Evolutionary conservation across 2,797 vertebrate genomes (phyloP).

Genomic region (Ataeniobius toweri): DNA sequence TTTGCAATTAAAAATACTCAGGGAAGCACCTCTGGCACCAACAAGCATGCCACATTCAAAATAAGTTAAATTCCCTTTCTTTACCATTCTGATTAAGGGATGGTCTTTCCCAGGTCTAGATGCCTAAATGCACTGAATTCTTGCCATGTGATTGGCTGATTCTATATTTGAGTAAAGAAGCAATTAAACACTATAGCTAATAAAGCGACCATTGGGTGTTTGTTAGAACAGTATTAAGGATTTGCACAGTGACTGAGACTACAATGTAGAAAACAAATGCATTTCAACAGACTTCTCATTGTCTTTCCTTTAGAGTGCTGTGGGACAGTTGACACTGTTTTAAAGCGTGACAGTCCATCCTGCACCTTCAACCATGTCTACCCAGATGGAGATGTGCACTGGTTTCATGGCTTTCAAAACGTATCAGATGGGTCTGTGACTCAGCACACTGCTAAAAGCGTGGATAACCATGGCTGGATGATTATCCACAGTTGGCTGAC

Average conservation of each 20-base stretch:
- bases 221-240: not conserved
- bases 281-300: constrained; percentile 8
- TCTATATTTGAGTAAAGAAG: not conserved
- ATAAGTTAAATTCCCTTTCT: not conserved
- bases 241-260: not conserved
- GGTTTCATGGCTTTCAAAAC: constrained; percentile 47
- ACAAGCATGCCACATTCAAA: not conserved
- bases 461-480: constrained; percentile 40
- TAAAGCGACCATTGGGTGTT: not conserved
- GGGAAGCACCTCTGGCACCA: not conserved
- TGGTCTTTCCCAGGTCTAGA: not conserved
- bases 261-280: not conserved
- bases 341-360: fast-evolving
- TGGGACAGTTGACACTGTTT: fast-evolving
- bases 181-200: not conserved
- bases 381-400: constrained; percentile 67
- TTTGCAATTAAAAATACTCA: not conserved
- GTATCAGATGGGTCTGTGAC: constrained; percentile 18
- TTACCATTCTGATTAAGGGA: not conserved
- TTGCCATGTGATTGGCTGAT: not conserved
- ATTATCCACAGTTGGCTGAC: constrained; percentile 50
- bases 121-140: too few species aligned
- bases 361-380: constrained; percentile 67
- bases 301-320: constrained; percentile 55
- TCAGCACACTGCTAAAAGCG: not conserved